Conservation (phyloP, 2,797 vertebrate genomes). For the Luscinia luscinia region DNA sequence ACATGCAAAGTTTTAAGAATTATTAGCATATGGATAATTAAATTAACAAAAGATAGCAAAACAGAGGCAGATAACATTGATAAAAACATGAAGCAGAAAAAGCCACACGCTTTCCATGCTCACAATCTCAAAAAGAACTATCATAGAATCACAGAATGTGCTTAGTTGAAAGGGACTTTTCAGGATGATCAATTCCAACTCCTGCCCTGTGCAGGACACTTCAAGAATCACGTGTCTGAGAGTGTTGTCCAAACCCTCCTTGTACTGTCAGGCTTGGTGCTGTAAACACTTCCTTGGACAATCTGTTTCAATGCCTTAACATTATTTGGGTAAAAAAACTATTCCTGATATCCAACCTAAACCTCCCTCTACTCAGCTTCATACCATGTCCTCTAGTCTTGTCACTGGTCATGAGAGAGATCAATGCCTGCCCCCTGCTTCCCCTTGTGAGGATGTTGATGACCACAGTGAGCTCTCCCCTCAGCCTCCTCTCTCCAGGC, state of each 20-base stretch:
- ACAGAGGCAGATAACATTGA: not conserved
- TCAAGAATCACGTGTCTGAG: not conserved
- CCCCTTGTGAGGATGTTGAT: accelerated
- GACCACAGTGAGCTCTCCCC: not conserved
- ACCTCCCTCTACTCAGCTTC: not conserved
- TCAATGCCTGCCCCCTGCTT: not conserved
- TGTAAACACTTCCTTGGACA: not conserved
- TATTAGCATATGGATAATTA: not conserved
- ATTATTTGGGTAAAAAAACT: not conserved
- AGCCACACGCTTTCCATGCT: accelerated
- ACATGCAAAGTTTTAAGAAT: not conserved
- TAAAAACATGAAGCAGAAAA: not conserved
- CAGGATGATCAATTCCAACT: not conserved
- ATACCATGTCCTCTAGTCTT: not conserved
- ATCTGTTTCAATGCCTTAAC: not conserved
- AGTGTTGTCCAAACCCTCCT: not conserved
- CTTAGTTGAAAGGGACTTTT: not conserved
- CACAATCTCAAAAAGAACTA: not conserved
- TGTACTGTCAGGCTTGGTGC: not conserved
- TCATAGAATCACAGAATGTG: not conserved
- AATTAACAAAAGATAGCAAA: not conserved
- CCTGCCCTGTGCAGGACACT: not conserved
- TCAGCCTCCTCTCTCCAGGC: not conserved
- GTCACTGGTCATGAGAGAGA: not conserved
- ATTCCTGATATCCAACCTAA: not conserved